Percentiles rank a stretch among this genome's conserved stretches.
These are phyloP conservation scores for Anoncus sp. DNA, from an alignment of 2,888 invertebrate species.

Conservation along the genomic window DNA sequence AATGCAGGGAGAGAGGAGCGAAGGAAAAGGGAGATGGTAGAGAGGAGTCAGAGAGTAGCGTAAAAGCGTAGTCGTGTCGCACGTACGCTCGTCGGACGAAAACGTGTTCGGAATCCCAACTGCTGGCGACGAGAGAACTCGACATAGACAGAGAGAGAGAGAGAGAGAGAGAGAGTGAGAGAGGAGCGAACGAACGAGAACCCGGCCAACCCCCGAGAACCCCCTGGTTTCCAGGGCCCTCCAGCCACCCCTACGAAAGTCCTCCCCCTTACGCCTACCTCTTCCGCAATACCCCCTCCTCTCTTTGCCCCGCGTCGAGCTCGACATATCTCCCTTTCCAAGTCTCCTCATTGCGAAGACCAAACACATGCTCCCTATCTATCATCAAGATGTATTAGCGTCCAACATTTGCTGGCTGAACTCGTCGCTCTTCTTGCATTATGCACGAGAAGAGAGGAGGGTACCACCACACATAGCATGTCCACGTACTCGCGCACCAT, in stretches of 20 bases:
- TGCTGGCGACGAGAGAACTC: slow-evolving; percentile 35
- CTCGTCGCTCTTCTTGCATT: slow-evolving; percentile 81
- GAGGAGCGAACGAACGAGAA: slow-evolving; percentile 35
- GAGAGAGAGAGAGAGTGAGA: slow-evolving; percentile 23
- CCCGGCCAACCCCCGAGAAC: slow-evolving; percentile 61
- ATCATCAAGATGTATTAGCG: slow-evolving; percentile 83
- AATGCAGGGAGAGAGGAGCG: slow-evolving; percentile 39
- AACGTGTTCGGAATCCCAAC: slow-evolving; percentile 81
- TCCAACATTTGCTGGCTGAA: slow-evolving; percentile 81
- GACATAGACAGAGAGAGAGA: slow-evolving; percentile 26
- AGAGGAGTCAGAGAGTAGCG: slow-evolving; percentile 75
- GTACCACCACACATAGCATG: slow-evolving; percentile 34
- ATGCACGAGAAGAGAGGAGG: slow-evolving; percentile 75
- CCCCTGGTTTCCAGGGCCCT: slow-evolving; percentile 49
- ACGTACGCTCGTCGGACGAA: slow-evolving; percentile 83
- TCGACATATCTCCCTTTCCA: slow-evolving; percentile 71
- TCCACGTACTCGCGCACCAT: slow-evolving; percentile 34
- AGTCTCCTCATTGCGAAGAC: slow-evolving; percentile 80
- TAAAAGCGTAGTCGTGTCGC: slow-evolving; percentile 83
- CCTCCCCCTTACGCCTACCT: slow-evolving; percentile 61
- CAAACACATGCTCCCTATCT: slow-evolving; percentile 82
- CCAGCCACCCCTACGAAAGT: slow-evolving; percentile 71
- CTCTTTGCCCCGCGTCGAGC: slow-evolving; percentile 56
- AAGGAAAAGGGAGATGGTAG: slow-evolving; percentile 63
- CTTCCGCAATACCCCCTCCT: slow-evolving; percentile 46